Percentiles rank a stretch among this genome's conserved stretches.
Evolutionary conservation across 2,888 invertebrate species (phyloP).

Genomic region (Leucoptera coffeella): DNA sequence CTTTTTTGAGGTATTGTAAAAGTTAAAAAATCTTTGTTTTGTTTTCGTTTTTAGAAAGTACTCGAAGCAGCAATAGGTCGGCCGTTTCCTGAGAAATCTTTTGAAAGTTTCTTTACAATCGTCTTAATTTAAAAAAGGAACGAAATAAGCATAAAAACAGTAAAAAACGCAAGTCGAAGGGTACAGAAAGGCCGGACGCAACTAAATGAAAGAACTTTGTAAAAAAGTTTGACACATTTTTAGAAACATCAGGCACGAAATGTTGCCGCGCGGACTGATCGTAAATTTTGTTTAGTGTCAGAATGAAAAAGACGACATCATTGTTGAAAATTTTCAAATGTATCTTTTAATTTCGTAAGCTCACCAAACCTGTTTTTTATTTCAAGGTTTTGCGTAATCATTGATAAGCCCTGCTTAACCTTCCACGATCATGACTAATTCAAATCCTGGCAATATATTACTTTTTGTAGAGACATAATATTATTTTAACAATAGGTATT

Average conservation of each 20-base stretch:
- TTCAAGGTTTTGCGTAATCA: constrained; percentile 7
- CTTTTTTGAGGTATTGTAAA: no score
- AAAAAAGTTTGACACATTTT: constrained; percentile 54
- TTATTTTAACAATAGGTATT: no score
- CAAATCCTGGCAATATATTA: no score
- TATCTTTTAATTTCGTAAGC: constrained; percentile 24
- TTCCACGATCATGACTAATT: no score
- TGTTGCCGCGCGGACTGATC: constrained; percentile 34
- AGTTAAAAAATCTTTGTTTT: no score
- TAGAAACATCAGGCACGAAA: constrained; percentile 49
- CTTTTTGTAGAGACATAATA: no score
- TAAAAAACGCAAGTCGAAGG: constrained; percentile 35
- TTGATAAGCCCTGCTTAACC: no score
- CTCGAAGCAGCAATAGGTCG: no score
- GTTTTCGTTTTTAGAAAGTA: no score
- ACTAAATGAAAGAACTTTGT: constrained; percentile 49
- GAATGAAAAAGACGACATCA: constrained; percentile 48
- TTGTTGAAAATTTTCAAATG: constrained; percentile 44
- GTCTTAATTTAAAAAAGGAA: no score
- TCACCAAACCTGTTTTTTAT: constrained; percentile 10
- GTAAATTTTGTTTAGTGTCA: constrained; percentile 48
- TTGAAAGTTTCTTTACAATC: constrained; percentile 27
- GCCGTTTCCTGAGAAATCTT: no score
- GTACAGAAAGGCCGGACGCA: constrained; percentile 40
- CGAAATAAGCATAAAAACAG: constrained; percentile 47